Conservation (phyloP, 2,888 invertebrate species). For the Parnassius orleans region DNA sequence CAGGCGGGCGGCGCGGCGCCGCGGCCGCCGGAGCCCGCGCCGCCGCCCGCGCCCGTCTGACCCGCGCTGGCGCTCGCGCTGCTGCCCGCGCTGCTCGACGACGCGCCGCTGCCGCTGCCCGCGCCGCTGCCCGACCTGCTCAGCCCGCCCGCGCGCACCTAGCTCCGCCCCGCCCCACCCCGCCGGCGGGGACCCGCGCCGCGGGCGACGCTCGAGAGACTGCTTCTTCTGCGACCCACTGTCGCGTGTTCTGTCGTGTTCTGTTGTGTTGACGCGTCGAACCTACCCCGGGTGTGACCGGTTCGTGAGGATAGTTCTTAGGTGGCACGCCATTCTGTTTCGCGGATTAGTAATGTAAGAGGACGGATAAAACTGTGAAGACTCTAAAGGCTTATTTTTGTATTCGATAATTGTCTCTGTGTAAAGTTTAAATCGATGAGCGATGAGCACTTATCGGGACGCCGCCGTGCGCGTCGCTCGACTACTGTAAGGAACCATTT, state of each 20-base stretch:
- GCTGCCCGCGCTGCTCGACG: constrained; percentile 75
- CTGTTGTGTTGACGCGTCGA: constrained; percentile 53
- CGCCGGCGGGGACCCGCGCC: constrained; percentile 38
- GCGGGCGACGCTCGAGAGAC: constrained; percentile 75
- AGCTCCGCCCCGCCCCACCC: constrained; percentile 52
- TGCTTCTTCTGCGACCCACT: constrained; percentile 75
- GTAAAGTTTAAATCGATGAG: constrained; percentile 66
- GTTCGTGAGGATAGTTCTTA: constrained; percentile 60
- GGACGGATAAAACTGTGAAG: constrained; percentile 74
- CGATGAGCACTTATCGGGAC: constrained; percentile 31
- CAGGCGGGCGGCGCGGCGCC: constrained; percentile 93
- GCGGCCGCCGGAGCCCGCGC: constrained; percentile 92
- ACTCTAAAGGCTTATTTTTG: constrained; percentile 80
- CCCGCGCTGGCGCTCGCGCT: constrained; percentile 78
- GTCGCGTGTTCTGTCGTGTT: constrained; percentile 63
- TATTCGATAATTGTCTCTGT: constrained; percentile 73
- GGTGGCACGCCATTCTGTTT: constrained; percentile 65
- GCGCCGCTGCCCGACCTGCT: constrained; percentile 77
- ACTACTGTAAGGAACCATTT: constrained; percentile 70
- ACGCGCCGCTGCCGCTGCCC: constrained; percentile 75
- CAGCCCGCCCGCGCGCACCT: constrained; percentile 75
- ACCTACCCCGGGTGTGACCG: constrained; percentile 53
- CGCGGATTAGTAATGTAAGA: constrained; percentile 73
- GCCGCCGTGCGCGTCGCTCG: constrained; percentile 38
- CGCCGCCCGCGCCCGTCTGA: constrained; percentile 85